Base-by-base conservation (phyloP, 2,888 invertebrate species). In the Saturnia japonica region DNA sequence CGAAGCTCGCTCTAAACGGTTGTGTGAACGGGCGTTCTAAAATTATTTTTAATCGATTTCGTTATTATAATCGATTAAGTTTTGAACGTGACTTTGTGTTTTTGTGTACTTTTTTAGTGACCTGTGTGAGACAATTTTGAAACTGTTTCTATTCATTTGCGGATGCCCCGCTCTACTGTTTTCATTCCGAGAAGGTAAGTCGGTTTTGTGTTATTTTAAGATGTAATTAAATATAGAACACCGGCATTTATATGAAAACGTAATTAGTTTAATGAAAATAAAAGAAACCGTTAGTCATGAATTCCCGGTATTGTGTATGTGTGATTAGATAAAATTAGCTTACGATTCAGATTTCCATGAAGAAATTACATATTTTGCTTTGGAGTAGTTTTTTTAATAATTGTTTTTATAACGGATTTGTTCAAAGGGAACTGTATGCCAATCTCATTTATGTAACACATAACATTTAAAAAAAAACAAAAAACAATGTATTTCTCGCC, bases 161-260 rank as follows among this genome's bases (percentile, higher is more conserved):
- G 83, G 85, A 84, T 88, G 78, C 75, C 75, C 77, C 77, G 75
- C 80, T 83, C 85, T 82, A 83, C 85, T 84, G 84, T 82, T 77
- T 82, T 82, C 80, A 83, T 89, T 88, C 87, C 83, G 75, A 81
- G 88, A 86, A 87, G 92, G 93, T 93, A 88, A 91, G 93, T 78
- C 74, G 84, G 87, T 88, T 85, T 89, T 88, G 86, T 88, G 88
- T 91, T 93, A 91, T 93, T 91, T 92, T 91, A 84, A 87, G 89
- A 85, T 89, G 86, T 89, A 91, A 92, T 93, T 94, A 92, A 91
- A 92, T 92, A 88, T 93, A 93, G 93, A 89, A 85, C 72, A 84
- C 82, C 83, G 83, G 85, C 80, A 83, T 91, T 83, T 83, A 88
- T 86, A 89, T 88, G 88, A 88, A 90, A 90, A 88, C 84, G 87